A percentile compares a stretch with the other conserved stretches of the same genome.
These are phyloP conservation scores for Corythornis cristatus DNA, from an alignment of 2,113 vertebrate genomes.

Conservation along the genomic window DNA sequence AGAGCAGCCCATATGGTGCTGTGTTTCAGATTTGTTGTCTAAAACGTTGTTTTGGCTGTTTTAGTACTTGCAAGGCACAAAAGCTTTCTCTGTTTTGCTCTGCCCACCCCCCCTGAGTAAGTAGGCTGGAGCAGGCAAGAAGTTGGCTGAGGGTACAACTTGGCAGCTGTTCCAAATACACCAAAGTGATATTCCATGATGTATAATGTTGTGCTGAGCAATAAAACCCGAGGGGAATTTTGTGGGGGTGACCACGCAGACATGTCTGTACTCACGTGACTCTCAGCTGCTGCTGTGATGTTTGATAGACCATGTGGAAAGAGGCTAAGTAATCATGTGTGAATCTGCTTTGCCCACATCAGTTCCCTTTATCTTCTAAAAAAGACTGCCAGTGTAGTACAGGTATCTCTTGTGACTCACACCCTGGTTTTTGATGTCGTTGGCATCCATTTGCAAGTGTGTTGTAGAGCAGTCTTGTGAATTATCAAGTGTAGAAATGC, in stretches of 20 bases:
- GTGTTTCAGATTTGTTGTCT: background rate
- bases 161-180: background rate
- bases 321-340: background rate
- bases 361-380: background rate
- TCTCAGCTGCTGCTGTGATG: background rate
- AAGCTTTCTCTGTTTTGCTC: background rate
- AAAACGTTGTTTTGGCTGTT: background rate
- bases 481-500: background rate
- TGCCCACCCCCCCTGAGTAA: accelerated
- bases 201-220: accelerated
- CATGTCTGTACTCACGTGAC: accelerated
- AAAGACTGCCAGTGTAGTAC: background rate
- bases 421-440: background rate
- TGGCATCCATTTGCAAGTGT: background rate
- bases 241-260: accelerated
- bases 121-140: background rate
- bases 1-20: background rate
- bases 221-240: background rate
- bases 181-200: background rate
- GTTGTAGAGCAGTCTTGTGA: background rate
- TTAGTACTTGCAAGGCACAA: background rate
- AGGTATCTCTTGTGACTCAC: background rate
- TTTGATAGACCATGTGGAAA: background rate
- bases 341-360: background rate
- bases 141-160: accelerated